Evolutionary conservation across 2,888 invertebrate genomes (phyloP).

Genomic region (Xanthia icteritia): DNA sequence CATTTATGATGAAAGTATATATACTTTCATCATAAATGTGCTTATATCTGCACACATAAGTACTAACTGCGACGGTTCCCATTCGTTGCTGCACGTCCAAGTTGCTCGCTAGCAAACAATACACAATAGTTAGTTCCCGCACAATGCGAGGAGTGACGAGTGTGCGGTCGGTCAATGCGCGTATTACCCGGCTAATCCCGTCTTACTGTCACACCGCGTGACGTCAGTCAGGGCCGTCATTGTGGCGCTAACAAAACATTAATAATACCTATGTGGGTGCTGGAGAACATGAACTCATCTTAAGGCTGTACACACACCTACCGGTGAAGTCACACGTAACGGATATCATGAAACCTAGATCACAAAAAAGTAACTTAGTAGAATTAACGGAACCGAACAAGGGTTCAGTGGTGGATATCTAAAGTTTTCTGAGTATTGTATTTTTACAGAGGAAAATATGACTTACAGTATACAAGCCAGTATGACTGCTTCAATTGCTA

Average conservation of each 20-base stretch:
- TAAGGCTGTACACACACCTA: neutral
- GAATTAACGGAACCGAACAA: too few relatives aligned
- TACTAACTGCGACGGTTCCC: neutral
- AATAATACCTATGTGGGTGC: constrained; percentile 23
- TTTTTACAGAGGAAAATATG: neutral
- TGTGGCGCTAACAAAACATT: constrained; percentile 46
- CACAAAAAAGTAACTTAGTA: too few relatives aligned
- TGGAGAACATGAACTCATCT: constrained; percentile 10
- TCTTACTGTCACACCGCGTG: constrained; percentile 37
- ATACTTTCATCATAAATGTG: too few relatives aligned
- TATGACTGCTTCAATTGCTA: neutral
- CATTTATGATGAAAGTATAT: too few relatives aligned
- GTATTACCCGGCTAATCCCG: constrained; percentile 55
- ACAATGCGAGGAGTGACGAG: constrained; percentile 18
- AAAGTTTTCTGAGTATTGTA: too few relatives aligned
- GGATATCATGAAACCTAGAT: too few relatives aligned
- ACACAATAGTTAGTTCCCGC: constrained; percentile 36
- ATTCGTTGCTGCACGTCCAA: neutral
- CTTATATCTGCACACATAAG: constrained; percentile 16
- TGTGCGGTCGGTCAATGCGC: constrained; percentile 45
- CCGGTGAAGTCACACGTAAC: too few relatives aligned
- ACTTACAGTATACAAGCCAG: neutral
- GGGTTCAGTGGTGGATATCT: too few relatives aligned
- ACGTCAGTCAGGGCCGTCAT: constrained; percentile 34
- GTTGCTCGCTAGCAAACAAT: constrained; percentile 45